Percentiles rank a stretch among this genome's conserved stretches.
These are phyloP conservation scores for Sepiola atlantica DNA, from an alignment of 2,888 invertebrate species.

Conservation along the genomic window DNA sequence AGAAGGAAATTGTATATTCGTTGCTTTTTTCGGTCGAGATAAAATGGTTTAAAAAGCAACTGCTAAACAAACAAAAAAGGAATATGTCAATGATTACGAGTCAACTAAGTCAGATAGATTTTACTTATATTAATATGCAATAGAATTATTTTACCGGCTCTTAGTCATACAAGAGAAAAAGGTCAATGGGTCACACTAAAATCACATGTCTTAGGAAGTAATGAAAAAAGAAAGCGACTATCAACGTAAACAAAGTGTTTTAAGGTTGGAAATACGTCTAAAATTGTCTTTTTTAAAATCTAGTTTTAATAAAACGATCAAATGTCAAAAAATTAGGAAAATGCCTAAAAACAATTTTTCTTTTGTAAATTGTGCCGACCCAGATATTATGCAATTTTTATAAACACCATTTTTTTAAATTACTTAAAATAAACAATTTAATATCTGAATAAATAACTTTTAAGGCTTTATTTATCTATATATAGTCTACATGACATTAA, in stretches of 20 bases:
- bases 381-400: too few relatives aligned
- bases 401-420: too few relatives aligned
- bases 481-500: too few relatives aligned
- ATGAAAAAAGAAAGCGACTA: not conserved
- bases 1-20: not conserved
- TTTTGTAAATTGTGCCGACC: too few relatives aligned
- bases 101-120: not conserved
- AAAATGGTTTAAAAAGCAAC: not conserved
- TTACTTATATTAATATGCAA: not conserved
- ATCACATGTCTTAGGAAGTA: not conserved
- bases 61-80: not conserved
- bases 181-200: not conserved
- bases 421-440: too few relatives aligned
- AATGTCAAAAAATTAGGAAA: too few relatives aligned
- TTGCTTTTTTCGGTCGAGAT: not conserved
- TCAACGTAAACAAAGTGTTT: not conserved
- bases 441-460: too few relatives aligned
- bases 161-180: not conserved
- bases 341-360: too few relatives aligned
- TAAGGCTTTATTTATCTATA: too few relatives aligned
- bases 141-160: not conserved
- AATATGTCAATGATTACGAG: not conserved
- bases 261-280: not conserved
- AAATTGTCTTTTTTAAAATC: too few relatives aligned
- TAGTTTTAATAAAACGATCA: too few relatives aligned